These are phyloP conservation scores for Liposcelis brunnea DNA, from an alignment of 2,888 invertebrate species.

Conservation along the genomic window DNA sequence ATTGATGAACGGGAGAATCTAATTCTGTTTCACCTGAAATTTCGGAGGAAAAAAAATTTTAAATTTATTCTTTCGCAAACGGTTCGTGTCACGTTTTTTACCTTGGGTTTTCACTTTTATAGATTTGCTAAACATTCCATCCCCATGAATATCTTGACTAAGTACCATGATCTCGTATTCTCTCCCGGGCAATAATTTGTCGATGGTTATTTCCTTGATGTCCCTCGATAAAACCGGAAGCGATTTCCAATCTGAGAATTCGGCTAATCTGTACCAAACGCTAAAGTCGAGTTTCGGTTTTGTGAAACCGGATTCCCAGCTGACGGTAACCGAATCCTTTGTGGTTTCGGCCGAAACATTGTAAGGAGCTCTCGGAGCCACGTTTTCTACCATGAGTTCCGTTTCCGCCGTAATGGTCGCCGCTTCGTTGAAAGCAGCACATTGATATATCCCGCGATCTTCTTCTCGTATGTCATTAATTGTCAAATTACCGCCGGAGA, in stretches of 20 bases:
- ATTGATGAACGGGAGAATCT: too few relatives aligned
- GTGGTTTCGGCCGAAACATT: conserved; percentile 63
- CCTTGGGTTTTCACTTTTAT: conserved; percentile 54
- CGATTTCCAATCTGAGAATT: conserved; percentile 67
- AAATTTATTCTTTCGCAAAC: too few relatives aligned
- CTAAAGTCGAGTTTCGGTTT: conserved; percentile 63
- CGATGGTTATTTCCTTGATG: conserved; percentile 59
- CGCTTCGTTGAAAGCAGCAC: conserved; percentile 72
- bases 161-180: conserved; percentile 85
- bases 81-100: conserved; percentile 18
- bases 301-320: conserved; percentile 70
- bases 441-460: conserved; percentile 75
- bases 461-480: conserved; percentile 62
- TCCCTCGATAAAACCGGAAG: conserved; percentile 54
- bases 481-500: conserved; percentile 64
- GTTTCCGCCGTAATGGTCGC: conserved; percentile 65
- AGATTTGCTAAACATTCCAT: conserved; percentile 78
- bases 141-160: conserved; percentile 70
- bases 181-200: conserved; percentile 53
- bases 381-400: conserved; percentile 67
- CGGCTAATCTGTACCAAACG: conserved; percentile 67
- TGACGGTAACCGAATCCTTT: conserved; percentile 51
- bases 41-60: too few relatives aligned
- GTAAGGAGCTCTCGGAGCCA: conserved; percentile 79
- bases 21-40: too few relatives aligned